A percentile compares a stretch with the other conserved stretches of the same genome.
Evolutionary conservation across 2,797 vertebrate genomes (phyloP).

Genomic region (Rhyacichthys aspro): DNA sequence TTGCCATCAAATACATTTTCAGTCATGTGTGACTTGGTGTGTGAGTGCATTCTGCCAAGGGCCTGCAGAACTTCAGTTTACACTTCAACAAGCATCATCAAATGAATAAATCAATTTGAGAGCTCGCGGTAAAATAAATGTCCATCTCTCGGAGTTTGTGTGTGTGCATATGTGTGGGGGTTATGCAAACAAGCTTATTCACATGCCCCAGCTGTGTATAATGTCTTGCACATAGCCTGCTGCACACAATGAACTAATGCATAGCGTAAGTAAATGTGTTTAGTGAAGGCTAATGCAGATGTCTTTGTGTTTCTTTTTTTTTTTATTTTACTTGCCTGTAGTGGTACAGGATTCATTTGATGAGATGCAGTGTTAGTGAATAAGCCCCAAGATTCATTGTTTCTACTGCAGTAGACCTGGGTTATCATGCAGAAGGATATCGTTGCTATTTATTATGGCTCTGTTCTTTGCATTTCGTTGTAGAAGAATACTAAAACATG

Average conservation of each 20-base stretch:
- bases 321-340: background rate
- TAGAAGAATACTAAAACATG: too few species aligned
- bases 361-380: background rate
- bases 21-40: slow-evolving; percentile 5
- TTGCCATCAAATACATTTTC: background rate
- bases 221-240: slow-evolving; percentile 13
- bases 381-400: too few species aligned
- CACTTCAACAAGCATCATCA: slow-evolving; percentile 65
- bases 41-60: slow-evolving; percentile 25
- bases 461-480: too few species aligned
- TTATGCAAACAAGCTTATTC: slow-evolving; percentile 41
- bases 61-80: slow-evolving; percentile 42
- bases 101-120: slow-evolving; percentile 58
- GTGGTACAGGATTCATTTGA: background rate
- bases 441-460: too few species aligned
- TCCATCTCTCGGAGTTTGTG: slow-evolving; percentile 3
- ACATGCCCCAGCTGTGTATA: slow-evolving; percentile 23
- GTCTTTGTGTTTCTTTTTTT: background rate
- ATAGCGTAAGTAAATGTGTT: slow-evolving; percentile 14
- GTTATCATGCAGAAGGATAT: too few species aligned
- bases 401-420: too few species aligned
- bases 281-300: background rate
- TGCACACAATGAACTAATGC: slow-evolving; percentile 27
- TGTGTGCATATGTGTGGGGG: background rate
- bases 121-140: slow-evolving; percentile 37